phyloP scores from a whole-genome alignment of 2,113 vertebrate species.

The Pontoporia blainvillei region DNA sequence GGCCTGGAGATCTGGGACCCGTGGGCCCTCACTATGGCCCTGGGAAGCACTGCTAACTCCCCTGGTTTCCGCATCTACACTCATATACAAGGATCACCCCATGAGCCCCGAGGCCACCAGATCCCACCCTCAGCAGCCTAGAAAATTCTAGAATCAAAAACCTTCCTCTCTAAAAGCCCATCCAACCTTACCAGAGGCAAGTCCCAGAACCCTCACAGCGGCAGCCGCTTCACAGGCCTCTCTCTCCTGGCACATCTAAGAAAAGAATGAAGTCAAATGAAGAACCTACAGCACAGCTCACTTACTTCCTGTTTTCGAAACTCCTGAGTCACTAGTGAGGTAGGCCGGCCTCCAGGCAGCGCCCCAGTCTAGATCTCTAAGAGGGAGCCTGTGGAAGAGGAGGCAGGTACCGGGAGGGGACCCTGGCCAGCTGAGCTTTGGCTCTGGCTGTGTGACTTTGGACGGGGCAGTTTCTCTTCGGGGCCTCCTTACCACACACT shows the following conservation, averaged over 20 bases:
- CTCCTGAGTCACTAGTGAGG: not conserved
- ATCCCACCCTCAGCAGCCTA: not conserved
- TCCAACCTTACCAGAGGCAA: not conserved
- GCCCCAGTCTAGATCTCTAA: not conserved
- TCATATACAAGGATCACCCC: not conserved
- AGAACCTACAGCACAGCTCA: not conserved
- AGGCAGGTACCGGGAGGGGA: not conserved
- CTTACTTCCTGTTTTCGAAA: conserved; percentile 51
- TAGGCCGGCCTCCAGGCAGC: not conserved
- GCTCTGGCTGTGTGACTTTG: not conserved
- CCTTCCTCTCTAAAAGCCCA: not conserved
- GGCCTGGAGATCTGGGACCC: not conserved
- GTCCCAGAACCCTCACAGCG: not conserved
- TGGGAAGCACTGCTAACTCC: not conserved
- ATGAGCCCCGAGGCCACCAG: not conserved
- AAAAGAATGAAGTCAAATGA: not conserved
- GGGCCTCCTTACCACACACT: not conserved
- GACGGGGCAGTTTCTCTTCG: not conserved
- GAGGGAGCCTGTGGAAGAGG: not conserved
- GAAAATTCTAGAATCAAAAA: conserved; percentile 17
- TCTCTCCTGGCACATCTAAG: not conserved
- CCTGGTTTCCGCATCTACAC: not conserved
- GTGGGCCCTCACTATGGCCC: too few species aligned
- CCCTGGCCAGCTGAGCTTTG: not conserved
- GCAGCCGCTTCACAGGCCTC: not conserved